These are phyloP conservation scores for Cephonodes hylas DNA, from an alignment of 2,888 invertebrate genomes.

Conservation along the genomic window DNA sequence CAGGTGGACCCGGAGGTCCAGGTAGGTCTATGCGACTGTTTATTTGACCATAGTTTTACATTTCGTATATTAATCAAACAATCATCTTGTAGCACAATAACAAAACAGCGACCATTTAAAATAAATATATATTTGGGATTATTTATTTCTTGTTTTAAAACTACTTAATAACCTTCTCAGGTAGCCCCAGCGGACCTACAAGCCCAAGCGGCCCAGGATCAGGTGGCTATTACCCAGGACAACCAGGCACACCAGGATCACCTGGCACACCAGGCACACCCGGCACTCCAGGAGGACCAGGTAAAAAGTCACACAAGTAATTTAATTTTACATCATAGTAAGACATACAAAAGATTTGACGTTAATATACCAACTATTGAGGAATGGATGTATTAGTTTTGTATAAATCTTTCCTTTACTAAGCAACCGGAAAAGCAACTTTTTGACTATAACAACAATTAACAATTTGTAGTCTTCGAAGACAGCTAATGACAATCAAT, in stretches of 20 bases:
- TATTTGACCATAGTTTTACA: not conserved
- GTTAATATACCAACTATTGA: too few species aligned
- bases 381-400: too few species aligned
- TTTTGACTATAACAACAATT: too few species aligned
- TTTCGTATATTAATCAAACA: too few species aligned
- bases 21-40: not conserved
- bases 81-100: too few species aligned
- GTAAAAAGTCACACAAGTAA: constrained; percentile 30
- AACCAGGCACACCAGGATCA: constrained; percentile 29
- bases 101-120: not conserved
- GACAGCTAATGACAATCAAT: too few species aligned
- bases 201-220: constrained; percentile 19
- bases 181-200: constrained; percentile 31
- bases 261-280: constrained; percentile 36
- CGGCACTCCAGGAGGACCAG: constrained; percentile 37
- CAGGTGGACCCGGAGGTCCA: constrained; percentile 16
- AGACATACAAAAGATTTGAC: too few species aligned
- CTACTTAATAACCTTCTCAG: too few species aligned
- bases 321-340: too few species aligned
- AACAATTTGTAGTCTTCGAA: too few species aligned
- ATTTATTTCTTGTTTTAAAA: not conserved
- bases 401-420: too few species aligned
- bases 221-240: constrained; percentile 29
- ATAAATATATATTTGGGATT: not conserved
- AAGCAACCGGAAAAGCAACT: too few species aligned